Evolutionary conservation across 2,888 invertebrate species (phyloP), one percentile per base, ranked within the genome.

Genomic region (Villa cingulata): DNA sequence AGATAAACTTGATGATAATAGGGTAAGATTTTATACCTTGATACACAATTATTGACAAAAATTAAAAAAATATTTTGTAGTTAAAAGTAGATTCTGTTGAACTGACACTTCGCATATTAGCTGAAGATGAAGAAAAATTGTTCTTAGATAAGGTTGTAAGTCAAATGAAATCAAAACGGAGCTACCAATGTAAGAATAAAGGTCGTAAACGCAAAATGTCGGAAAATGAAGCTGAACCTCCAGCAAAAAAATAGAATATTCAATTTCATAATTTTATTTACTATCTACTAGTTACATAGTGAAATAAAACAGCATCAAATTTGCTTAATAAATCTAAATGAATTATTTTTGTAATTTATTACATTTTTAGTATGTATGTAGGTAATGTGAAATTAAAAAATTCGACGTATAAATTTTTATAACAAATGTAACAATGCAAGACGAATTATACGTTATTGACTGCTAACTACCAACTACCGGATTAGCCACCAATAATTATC

Each of bases 101-200:
- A 32, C 65, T 81, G 0, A 67, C 70, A 1, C 70, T 78, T 48
- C 71, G 73, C 49, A 63, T 76, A 1, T 62, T 86, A 2, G 80
- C 81, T 64, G 84, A 79, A 2, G 84, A 83, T 1, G 86, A 84
- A 59, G 86, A 86, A 58, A 75, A 76, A 17, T 70, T 71, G 16
- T 82, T 78, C 58, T 64, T 83, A 46, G 72, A 74, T 46, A 81
- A 79, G 59, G 78, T 78, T 20, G 64, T 75, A 1, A 76, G 78
- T 51, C 74, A 77, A 54, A 77, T 82, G 69, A 65, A 73, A 40
- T 75, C 75, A 55, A 62, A 73, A 9, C 73, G 77, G 59, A 76
- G 71, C 51, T 69, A 66, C 55, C 53, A 54, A 43, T 29, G 45
- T 14, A 38, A 56, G 17, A 56, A 58, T 36, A 60, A 62, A 49